Percentiles rank a stretch among this genome's conserved stretches.
phyloP scores from a whole-genome alignment of 2,888 invertebrate species.

The Choristoneura rosaceana region DNA sequence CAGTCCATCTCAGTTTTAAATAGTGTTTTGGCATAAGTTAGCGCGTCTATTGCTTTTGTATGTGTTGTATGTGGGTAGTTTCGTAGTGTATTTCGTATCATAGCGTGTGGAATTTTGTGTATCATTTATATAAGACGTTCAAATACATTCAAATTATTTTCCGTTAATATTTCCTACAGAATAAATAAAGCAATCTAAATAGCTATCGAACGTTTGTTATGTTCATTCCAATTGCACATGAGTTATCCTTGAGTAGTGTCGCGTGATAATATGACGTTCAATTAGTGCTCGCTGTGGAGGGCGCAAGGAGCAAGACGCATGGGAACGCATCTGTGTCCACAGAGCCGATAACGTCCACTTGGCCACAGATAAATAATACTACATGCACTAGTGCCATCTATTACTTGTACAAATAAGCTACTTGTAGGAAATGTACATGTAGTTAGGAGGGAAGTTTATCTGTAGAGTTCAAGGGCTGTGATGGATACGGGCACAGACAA shows the following conservation, averaged over 20 bases:
- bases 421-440: neutral
- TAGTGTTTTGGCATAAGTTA: too few species aligned
- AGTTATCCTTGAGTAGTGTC: conserved; percentile 40
- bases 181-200: conserved; percentile 14
- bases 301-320: conserved; percentile 53
- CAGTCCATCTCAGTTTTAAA: too few species aligned
- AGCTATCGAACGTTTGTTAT: conserved; percentile 16
- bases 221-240: conserved; percentile 25
- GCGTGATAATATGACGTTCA: conserved; percentile 48
- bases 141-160: too few species aligned
- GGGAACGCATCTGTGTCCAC: conserved; percentile 79
- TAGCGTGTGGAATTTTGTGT: too few species aligned
- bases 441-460: neutral
- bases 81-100: too few species aligned
- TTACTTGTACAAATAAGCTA: conserved; percentile 7
- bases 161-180: neutral
- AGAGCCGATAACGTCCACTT: conserved; percentile 58
- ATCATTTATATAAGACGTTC: too few species aligned
- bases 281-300: conserved; percentile 50
- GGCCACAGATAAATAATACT: conserved; percentile 32
- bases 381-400: conserved; percentile 1
- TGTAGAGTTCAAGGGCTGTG: neutral
- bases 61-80: too few species aligned
- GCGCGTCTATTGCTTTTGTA: too few species aligned
- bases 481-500: neutral